Evolutionary conservation across 1,140 invertebrate genomes (phyloP).

Genomic region (Planococcus citri): DNA sequence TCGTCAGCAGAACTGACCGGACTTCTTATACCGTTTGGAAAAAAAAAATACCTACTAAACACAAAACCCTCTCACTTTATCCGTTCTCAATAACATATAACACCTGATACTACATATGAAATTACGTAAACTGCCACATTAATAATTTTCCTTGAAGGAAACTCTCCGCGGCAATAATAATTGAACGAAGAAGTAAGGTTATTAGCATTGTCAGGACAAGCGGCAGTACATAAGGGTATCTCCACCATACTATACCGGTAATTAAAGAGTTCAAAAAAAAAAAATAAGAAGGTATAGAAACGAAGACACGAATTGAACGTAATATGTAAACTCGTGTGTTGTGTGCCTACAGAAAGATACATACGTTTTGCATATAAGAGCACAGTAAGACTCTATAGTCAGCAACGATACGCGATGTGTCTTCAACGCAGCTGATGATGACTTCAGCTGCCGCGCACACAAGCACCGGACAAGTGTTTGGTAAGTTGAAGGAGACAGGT

Average conservation of each 20-base stretch:
- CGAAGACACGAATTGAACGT: constrained; percentile 3
- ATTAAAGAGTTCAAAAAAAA: constrained; percentile 1
- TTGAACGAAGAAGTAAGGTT: background rate
- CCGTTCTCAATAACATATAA: background rate
- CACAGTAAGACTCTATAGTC: too few relatives aligned
- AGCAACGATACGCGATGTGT: background rate
- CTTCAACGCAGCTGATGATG: constrained; percentile 10
- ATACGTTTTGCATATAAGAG: constrained; percentile 15
- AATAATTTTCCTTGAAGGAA: background rate
- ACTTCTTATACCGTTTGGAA: background rate
- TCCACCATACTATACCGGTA: constrained; percentile 13
- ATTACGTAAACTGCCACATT: background rate
- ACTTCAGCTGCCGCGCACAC: background rate
- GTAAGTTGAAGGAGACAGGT: background rate
- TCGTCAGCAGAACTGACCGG: background rate
- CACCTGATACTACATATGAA: background rate
- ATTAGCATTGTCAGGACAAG: background rate
- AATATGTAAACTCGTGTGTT: too few relatives aligned
- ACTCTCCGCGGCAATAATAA: background rate
- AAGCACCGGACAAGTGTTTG: constrained; percentile 13
- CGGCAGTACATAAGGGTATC: background rate
- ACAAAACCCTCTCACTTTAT: too few relatives aligned
- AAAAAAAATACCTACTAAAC: too few relatives aligned
- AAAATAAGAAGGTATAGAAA: too few relatives aligned
- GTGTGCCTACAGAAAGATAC: too few relatives aligned